These are phyloP conservation scores for Dasyornis broadbenti DNA, from an alignment of 2,113 vertebrate genomes.

Conservation along the genomic window DNA sequence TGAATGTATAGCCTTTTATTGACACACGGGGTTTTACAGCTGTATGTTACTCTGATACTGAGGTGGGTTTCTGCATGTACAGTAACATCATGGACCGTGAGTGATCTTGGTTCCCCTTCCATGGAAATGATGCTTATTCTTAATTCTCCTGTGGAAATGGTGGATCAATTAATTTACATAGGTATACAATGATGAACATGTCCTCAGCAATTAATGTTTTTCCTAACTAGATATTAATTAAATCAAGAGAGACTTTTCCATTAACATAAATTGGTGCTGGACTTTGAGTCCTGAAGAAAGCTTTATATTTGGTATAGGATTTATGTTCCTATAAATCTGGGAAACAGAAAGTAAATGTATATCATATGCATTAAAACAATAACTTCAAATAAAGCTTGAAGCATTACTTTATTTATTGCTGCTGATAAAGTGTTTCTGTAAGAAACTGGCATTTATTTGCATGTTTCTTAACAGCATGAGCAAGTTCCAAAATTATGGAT, in stretches of 20 bases:
- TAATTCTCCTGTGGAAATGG: neutral
- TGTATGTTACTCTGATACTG: neutral
- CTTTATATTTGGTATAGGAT: neutral
- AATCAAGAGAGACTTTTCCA: neutral
- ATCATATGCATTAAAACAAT: neutral
- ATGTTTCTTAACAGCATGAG: neutral
- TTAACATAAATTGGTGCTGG: neutral
- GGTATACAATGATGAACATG: neutral
- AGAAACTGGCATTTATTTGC: constrained; percentile 2
- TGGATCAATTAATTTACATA: neutral
- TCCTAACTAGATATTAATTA: neutral
- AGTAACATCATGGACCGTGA: neutral
- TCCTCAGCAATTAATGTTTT: neutral
- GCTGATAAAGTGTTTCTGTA: neutral
- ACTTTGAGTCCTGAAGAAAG: neutral
- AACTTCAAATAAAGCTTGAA: neutral
- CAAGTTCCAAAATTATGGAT: constrained; percentile 8
- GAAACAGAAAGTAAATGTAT: neutral
- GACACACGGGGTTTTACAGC: neutral
- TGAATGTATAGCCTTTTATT: neutral
- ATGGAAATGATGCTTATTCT: neutral
- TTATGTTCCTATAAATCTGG: neutral
- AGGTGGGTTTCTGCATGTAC: neutral
- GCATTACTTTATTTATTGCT: constrained; percentile 1
- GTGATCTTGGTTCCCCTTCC: neutral